A percentile compares a stretch with the other conserved stretches of the same genome.
Evolutionary conservation across 1,140 invertebrate species (phyloP).

Genomic region (Dinoponera quadriceps): DNA sequence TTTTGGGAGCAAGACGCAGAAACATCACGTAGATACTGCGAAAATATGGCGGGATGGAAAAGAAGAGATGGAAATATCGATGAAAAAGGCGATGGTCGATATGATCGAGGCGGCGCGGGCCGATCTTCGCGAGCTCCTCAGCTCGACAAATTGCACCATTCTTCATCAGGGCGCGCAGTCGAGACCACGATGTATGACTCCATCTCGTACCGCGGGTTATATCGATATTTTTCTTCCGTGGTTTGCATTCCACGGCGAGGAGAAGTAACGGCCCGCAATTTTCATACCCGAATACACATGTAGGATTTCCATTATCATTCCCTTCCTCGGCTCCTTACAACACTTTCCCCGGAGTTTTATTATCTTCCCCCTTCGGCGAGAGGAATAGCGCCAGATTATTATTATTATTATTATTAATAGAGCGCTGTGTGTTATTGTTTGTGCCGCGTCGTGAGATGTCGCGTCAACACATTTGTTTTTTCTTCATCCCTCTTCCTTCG

Average conservation of each 20-base stretch:
- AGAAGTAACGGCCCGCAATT: not conserved
- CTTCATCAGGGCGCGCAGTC: slow-evolving; percentile 43
- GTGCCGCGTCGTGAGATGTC: not conserved
- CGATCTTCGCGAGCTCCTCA: slow-evolving; percentile 60
- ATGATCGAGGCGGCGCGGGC: slow-evolving; percentile 51
- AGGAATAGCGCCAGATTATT: slow-evolving; percentile 26
- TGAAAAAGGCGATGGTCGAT: slow-evolving; percentile 57
- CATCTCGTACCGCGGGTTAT: slow-evolving; percentile 51
- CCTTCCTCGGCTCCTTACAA: not conserved
- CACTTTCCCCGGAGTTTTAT: slow-evolving; percentile 1
- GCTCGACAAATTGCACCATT: slow-evolving; percentile 67
- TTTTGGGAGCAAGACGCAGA: not conserved
- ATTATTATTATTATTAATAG: slow-evolving; percentile 19
- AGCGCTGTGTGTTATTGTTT: slow-evolving; percentile 5
- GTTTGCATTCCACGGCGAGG: not conserved
- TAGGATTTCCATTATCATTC: slow-evolving; percentile 32
- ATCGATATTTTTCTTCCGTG: slow-evolving; percentile 34
- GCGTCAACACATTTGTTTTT: not conserved
- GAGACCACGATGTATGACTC: slow-evolving; percentile 63
- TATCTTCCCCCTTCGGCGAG: not conserved
- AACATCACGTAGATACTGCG: slow-evolving; percentile 4
- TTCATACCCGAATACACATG: slow-evolving; percentile 17
- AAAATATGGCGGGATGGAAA: slow-evolving; percentile 38
- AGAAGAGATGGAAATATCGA: slow-evolving; percentile 27
- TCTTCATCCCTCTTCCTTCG: not conserved